phyloP scores from a whole-genome alignment of 2,113 vertebrate genomes.

The Caloenas nicobarica region DNA sequence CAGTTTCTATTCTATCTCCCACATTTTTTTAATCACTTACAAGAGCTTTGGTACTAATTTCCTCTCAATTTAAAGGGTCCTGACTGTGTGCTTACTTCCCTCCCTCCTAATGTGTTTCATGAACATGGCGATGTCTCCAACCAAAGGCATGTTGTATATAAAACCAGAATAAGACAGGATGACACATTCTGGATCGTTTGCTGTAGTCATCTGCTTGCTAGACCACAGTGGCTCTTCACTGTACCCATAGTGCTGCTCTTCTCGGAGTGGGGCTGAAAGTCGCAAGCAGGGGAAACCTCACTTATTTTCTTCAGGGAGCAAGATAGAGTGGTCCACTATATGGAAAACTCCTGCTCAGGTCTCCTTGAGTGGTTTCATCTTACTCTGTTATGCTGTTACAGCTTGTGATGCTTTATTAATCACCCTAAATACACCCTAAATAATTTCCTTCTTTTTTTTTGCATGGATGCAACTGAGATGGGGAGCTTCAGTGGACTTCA shows the following conservation, averaged over 20 bases:
- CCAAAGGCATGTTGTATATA: not conserved
- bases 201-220: not conserved
- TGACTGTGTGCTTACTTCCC: not conserved
- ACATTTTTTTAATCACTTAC: not conserved
- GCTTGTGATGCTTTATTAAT: not conserved
- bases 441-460: not conserved
- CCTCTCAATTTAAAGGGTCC: not conserved
- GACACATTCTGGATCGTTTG: not conserved
- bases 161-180: not conserved
- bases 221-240: not conserved
- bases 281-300: not conserved
- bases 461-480: not conserved
- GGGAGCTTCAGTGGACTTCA: not conserved
- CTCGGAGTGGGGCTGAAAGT: not conserved
- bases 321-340: rapidly evolving
- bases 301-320: not conserved
- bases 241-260: not conserved
- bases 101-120: not conserved
- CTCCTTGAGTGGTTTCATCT: not conserved
- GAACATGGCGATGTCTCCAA: not conserved
- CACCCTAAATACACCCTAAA: not conserved
- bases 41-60: not conserved
- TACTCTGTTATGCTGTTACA: not conserved
- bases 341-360: not conserved
- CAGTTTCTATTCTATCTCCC: not conserved